These are phyloP conservation scores for Kryptolebias marmoratus DNA, from an alignment of 2,113 vertebrate species.

Conservation along the genomic window DNA sequence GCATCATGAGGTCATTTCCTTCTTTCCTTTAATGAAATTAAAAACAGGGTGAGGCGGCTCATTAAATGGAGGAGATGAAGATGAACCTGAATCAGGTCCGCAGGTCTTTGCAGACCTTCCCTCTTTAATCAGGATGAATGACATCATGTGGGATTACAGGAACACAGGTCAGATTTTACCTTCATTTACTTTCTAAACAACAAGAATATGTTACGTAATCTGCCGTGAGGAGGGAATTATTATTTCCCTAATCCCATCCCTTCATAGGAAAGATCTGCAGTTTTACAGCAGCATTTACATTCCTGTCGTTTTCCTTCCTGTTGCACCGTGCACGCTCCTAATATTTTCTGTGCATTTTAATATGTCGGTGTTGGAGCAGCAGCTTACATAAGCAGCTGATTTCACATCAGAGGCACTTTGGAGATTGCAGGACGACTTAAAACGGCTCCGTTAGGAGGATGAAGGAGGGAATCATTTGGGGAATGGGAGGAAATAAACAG, in stretches of 20 bases:
- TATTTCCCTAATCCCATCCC: background rate
- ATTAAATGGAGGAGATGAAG: too few relatives aligned
- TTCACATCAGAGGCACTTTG: constrained; percentile 43
- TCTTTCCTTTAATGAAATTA: too few relatives aligned
- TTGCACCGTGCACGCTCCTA: background rate
- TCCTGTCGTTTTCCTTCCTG: background rate
- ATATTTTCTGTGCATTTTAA: constrained; percentile 10
- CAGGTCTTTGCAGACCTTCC: background rate
- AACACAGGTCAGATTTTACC: background rate
- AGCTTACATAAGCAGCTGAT: constrained; percentile 24
- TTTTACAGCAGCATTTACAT: background rate
- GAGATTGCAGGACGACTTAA: constrained; percentile 25
- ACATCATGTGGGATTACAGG: background rate
- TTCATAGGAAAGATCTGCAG: background rate
- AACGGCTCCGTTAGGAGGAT: background rate
- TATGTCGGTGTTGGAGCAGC: background rate
- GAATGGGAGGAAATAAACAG: background rate
- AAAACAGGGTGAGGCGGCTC: too few relatives aligned
- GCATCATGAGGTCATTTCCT: background rate
- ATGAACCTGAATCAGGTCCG: too few relatives aligned
- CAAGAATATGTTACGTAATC: background rate
- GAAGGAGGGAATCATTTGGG: constrained; percentile 6
- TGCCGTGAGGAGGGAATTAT: background rate
- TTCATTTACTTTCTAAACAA: constrained; percentile 4
- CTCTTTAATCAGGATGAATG: background rate